phyloP scores from a whole-genome alignment of 2,797 vertebrate genomes.

The Okamejei kenojei region DNA sequence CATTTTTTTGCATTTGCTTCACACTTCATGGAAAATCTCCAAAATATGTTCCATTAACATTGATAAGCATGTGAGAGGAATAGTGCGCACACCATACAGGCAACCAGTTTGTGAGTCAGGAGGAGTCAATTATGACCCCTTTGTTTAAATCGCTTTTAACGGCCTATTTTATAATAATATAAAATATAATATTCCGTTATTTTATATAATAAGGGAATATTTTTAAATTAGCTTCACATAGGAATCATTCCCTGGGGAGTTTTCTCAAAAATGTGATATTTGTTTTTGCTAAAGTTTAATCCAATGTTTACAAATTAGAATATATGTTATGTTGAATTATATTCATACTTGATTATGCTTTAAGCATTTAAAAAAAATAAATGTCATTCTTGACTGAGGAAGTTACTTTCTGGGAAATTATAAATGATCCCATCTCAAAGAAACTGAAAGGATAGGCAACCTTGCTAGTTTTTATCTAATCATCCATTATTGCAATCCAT shows the following conservation, averaged over 20 bases:
- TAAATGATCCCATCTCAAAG: neutral
- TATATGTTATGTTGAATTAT: neutral
- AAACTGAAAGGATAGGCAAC: neutral
- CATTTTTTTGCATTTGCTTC: neutral
- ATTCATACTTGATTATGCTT: neutral
- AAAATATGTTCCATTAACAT: neutral
- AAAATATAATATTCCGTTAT: no score
- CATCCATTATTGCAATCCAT: neutral
- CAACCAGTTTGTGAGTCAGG: neutral
- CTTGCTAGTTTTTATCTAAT: neutral
- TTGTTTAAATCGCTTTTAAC: neutral
- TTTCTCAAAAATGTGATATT: neutral
- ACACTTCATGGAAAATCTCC: neutral
- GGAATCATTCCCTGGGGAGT: no score
- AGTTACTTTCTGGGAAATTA: neutral
- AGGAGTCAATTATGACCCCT: neutral
- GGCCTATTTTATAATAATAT: no score
- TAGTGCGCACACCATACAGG: neutral
- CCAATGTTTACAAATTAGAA: neutral
- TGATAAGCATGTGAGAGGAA: neutral
- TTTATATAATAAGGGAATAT: neutral
- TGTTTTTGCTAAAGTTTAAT: neutral
- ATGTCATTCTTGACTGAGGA: neutral
- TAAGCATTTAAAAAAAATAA: neutral
- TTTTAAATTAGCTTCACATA: neutral